phyloP scores from a whole-genome alignment of 2,113 vertebrate genomes.

The Burhinus bistriatus region DNA sequence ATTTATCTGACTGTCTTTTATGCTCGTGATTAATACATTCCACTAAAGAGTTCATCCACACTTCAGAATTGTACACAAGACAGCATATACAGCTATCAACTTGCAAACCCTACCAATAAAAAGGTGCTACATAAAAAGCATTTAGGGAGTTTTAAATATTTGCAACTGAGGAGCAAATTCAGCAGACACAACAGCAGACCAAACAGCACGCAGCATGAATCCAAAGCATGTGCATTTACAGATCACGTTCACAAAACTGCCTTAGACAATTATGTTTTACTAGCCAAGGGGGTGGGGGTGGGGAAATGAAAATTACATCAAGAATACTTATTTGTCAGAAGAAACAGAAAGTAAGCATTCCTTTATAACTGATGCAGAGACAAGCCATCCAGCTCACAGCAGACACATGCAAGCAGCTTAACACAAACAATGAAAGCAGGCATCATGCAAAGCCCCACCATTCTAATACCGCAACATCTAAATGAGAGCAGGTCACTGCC shows the following conservation, averaged over 20 bases:
- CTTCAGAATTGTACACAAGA: background rate
- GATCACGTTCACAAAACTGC: background rate
- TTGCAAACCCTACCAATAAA: background rate
- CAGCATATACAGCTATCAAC: background rate
- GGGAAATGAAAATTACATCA: background rate
- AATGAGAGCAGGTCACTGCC: constrained; percentile 79
- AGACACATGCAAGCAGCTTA: background rate
- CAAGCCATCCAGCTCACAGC: background rate
- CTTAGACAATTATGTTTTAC: background rate
- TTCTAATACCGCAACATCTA: constrained; percentile 83
- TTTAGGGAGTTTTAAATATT: background rate
- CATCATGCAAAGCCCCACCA: constrained; percentile 81
- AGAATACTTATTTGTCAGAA: background rate
- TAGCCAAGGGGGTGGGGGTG: background rate
- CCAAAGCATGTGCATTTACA: background rate
- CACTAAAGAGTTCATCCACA: background rate
- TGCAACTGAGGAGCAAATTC: background rate
- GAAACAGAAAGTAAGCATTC: background rate
- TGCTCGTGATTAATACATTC: background rate
- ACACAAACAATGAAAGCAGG: constrained; percentile 6
- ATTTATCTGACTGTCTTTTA: background rate
- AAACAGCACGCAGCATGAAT: background rate
- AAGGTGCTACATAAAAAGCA: background rate
- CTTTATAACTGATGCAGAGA: background rate
- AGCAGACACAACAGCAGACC: background rate